Percentiles rank a stretch among this genome's conserved stretches.
These are phyloP conservation scores for Dreissena polymorpha DNA, from an alignment of 1,140 invertebrate genomes.

Conservation along the genomic window DNA sequence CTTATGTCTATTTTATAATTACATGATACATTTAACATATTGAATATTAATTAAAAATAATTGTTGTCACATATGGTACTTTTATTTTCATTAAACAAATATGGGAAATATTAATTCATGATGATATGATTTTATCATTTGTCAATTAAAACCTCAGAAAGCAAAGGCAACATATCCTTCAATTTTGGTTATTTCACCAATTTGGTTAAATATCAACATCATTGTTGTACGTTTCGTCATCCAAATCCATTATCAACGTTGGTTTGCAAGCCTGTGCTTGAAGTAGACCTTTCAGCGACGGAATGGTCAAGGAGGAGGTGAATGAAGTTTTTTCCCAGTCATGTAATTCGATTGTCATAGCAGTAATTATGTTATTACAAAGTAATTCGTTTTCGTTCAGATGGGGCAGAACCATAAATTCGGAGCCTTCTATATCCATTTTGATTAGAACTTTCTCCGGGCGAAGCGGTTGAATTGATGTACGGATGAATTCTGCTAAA, in stretches of 20 bases:
- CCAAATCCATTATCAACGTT: neutral
- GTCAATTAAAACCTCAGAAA: no score
- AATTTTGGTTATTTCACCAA: no score
- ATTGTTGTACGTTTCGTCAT: neutral
- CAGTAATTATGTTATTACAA: neutral
- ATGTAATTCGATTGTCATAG: neutral
- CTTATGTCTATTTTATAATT: no score
- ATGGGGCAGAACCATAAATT: neutral
- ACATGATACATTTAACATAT: no score
- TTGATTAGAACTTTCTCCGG: neutral
- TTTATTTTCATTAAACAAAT: no score
- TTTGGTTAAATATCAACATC: neutral
- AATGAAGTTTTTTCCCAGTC: neutral
- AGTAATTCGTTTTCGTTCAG: neutral
- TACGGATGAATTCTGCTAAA: neutral
- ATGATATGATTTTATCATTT: no score
- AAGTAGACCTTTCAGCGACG: neutral
- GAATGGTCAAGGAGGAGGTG: neutral
- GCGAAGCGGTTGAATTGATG: neutral
- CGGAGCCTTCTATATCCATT: conserved; percentile 1
- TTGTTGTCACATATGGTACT: no score
- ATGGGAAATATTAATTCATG: no score
- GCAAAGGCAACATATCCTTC: no score
- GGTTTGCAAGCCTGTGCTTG: neutral
- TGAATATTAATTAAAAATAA: no score